Evolutionary conservation across 2,113 vertebrate species (phyloP).

Genomic region (Oreochromis tanganicae): DNA sequence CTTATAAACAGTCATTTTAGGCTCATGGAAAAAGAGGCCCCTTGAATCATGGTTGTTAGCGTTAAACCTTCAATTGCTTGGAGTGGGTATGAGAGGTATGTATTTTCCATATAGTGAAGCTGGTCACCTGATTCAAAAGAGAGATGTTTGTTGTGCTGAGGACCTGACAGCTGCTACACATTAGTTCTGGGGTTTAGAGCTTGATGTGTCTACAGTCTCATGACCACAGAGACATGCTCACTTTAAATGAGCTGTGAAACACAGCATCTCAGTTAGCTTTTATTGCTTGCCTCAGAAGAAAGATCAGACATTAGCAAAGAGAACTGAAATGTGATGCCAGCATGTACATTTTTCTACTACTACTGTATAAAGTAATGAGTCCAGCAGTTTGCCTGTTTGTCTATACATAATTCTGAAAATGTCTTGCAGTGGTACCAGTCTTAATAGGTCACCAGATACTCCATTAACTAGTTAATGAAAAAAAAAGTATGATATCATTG

Average conservation of each 20-base stretch:
- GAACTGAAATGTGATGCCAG: background rate
- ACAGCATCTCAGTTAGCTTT: constrained; percentile 23
- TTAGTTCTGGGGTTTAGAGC: constrained; percentile 54
- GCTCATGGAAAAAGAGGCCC: background rate
- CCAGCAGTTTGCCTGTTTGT: background rate
- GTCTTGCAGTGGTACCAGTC: background rate
- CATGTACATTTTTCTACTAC: background rate
- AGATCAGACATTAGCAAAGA: background rate
- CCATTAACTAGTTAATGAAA: background rate
- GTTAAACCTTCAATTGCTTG: background rate
- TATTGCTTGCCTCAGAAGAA: constrained; percentile 9
- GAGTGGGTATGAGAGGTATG: background rate
- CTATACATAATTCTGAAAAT: background rate
- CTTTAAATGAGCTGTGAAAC: constrained; percentile 58
- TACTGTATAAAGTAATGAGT: background rate
- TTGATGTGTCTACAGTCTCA: constrained; percentile 43
- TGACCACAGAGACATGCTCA: constrained; percentile 46
- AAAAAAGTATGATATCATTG: background rate
- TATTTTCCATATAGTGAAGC: constrained; percentile 6
- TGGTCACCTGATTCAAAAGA: constrained; percentile 21
- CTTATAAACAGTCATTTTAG: background rate
- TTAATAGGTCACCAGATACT: background rate
- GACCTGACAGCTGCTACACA: constrained; percentile 59
- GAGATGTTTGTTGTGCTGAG: constrained; percentile 30
- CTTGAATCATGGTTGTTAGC: background rate